phyloP scores from a whole-genome alignment of 2,797 vertebrate species.

The Bufotes viridis region DNA sequence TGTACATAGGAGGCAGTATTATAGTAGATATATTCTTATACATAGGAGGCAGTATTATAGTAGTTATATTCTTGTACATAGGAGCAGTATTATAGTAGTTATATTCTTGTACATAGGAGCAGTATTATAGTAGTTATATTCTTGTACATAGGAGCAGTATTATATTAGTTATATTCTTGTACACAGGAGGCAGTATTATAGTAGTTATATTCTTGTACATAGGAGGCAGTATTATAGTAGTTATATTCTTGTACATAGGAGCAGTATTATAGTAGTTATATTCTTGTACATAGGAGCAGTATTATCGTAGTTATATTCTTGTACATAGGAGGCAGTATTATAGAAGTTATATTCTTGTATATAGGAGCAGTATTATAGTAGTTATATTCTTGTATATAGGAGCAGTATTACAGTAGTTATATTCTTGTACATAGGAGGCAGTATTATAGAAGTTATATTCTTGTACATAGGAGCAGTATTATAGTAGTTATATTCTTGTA shows the following conservation, averaged over 20 bases:
- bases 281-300: neutral
- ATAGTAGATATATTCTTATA: neutral
- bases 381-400: neutral
- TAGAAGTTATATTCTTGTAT: neutral
- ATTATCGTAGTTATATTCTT: slow-evolving; percentile 6
- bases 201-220: too few relatives aligned
- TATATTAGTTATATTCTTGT: slow-evolving; percentile 6
- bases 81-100: too few relatives aligned
- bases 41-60: too few relatives aligned
- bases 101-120: neutral
- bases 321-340: neutral
- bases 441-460: too few relatives aligned
- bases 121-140: neutral
- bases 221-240: too few relatives aligned
- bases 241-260: neutral
- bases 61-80: too few relatives aligned
- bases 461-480: too few relatives aligned
- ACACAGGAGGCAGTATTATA: neutral
- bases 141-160: neutral
- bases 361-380: neutral
- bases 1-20: neutral
- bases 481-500: too few relatives aligned
- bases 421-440: too few relatives aligned
- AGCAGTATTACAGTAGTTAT: neutral
- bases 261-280: slow-evolving; percentile 9